Evolutionary conservation across 2,888 invertebrate species (phyloP), one percentile per base, ranked within the genome.

Genomic region (Dioctria rufipes): DNA sequence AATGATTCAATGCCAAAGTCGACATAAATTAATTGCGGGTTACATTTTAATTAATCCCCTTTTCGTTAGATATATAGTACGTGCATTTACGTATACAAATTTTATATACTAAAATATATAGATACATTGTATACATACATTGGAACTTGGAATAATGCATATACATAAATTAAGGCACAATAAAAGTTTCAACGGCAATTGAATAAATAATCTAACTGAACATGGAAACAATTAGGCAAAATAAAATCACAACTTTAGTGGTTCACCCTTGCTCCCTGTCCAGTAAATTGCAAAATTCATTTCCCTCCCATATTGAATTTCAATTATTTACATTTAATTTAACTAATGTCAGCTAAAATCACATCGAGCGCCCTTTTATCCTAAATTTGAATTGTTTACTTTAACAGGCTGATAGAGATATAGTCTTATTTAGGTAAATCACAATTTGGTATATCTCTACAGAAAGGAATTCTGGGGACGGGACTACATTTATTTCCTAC

Each of bases 261-360:
- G 67, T 67, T 46, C 37, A 25, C 67, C 37, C 25, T 8, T 3
- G 49, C 37, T 43, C n/a, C 67, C 42, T 37, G 9, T 49, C 49
- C 67, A 11, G 37, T 25, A 42, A 65, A 2, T 1, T 25, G 25
- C 25, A 25, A 40, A 40, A 5, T 39, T 5, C n/a, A n/a, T 49
- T 43, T 67, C 49, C 67, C 43, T 46, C 49, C 43, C 49, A 46
- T 67, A 67, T 67, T 67, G 67, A 46, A 67, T 67, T 67, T 67
- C 67, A 67, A 67, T 67, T 67, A 67, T 43, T 46, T 67, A 67
- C 67, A 67, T 49, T 13, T 67, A 67, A 67, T 67, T 67, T 67
- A 67, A 43, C 46, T 43, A 46, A 67, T 37, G 43, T 46, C 25
- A 46, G 67, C n/a, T 67, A 46, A 67, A 46, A 43, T 43, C 67